Base-by-base conservation (phyloP, 2,888 invertebrate species). In the Nycteola revayana region DNA sequence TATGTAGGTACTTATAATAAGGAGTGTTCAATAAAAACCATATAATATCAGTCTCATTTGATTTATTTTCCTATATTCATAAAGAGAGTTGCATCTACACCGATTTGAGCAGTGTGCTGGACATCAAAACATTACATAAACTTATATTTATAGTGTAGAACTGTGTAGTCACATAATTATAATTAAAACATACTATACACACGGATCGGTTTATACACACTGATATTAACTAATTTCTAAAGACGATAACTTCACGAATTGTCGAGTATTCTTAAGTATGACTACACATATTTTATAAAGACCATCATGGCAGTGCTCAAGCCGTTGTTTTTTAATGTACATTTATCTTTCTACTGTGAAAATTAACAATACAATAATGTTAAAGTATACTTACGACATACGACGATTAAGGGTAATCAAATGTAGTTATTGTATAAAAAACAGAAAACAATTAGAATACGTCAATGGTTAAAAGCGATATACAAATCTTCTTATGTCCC, bases 31-130 rank as follows among this genome's bases (percentile, higher is more conserved):
- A 59, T 57, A 57, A 69, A 69, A 73, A 34, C 34, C 36, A 62
- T 61, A 65, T 63, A 28, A 57, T 48, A 55, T 80, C 83, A 83
- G 83, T 84, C 83, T 83, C 73, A 75, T 68, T 75, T 67, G 62
- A 65, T 81, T 82, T 82, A 78, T 79, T 82, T 74, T 47, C 38
- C 58, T 60, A 62, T 50, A 45, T 63, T 57, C 56, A 53, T 51
- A 53, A 65, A 66, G 53, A 60, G 51, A 42, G 61, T 52, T 49
- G 55, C 55, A 48, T 54, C 48, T 58, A 57, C 54, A 57, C 54
- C 49, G 49, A 55, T 53, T 79, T 75, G 79, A 84, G 80, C 78
- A 78, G 51, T 49, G 50, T 60, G 53, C 53, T 54, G 60, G 52
- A 65, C 59, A 63, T 41, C 25, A 24, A 36, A 42, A 42, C 6